phyloP scores from a whole-genome alignment of 2,888 invertebrate species.

The Suillia variegata region DNA sequence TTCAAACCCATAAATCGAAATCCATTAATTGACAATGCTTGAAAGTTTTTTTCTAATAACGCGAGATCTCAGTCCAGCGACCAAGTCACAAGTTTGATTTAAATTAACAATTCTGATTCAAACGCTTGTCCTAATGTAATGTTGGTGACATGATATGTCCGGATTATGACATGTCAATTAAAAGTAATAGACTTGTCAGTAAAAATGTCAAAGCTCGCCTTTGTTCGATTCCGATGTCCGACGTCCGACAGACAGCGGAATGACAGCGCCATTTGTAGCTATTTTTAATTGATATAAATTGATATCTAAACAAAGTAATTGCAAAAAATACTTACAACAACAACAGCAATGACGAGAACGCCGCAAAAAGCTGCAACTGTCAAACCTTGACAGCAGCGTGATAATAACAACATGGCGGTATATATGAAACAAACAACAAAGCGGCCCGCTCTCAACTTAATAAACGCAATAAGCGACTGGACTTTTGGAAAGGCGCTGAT shows the following conservation, averaged over 20 bases:
- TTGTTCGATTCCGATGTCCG: too few species aligned
- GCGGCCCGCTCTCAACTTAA: neutral
- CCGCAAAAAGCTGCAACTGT: neutral
- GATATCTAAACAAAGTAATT: too few species aligned
- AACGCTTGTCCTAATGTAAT: neutral
- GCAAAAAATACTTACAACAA: neutral
- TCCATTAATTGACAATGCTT: too few species aligned
- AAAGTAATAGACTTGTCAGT: neutral
- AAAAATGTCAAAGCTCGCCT: neutral
- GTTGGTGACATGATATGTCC: neutral
- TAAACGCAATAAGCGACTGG: constrained; percentile 9
- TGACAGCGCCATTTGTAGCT: too few species aligned
- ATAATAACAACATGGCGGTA: constrained; percentile 20
- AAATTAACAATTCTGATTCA: too few species aligned
- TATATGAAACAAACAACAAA: constrained; percentile 4
- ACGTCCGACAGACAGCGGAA: too few species aligned
- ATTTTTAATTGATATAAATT: too few species aligned
- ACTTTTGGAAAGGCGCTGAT: too few species aligned
- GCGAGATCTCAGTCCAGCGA: too few species aligned
- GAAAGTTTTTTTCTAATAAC: too few species aligned
- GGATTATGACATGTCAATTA: neutral
- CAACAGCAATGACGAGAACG: neutral
- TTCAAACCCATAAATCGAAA: too few species aligned
- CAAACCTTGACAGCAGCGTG: constrained; percentile 36
- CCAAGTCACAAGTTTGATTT: too few species aligned